Evolutionary conservation across 2,888 invertebrate species (phyloP), one percentile per base, ranked within the genome.

Genomic region (Merodon equestris): DNA sequence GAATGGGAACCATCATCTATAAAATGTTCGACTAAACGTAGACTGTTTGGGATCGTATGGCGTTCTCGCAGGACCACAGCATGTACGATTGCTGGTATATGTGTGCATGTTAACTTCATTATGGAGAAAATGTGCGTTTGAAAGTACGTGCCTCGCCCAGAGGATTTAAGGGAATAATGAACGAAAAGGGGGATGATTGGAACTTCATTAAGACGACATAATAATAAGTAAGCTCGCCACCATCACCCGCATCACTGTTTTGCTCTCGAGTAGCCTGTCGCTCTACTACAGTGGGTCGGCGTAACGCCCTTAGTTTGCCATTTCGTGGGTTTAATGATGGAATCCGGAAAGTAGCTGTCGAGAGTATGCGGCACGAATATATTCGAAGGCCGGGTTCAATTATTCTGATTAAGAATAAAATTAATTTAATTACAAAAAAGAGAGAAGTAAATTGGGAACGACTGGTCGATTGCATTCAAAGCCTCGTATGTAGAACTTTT

Each of bases 181-280:
- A 79, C 73, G 72, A 10, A 74, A 79, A 79, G 70, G 27, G 79
- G 79, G 79, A 79, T 79, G 79, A 74, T 79, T 79, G 68, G 74
- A 79, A 79, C 79, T 79, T 79, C 79, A 79, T 79, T 79, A 79
- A 79, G 79, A 70, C 68, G 74, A 79, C 74, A 79, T 79, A 79
- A 79, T 79, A 79, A 79, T 74, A 79, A 79, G 79, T 54, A 50
- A 79, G 64, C 68, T 67, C 68, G 34, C 40, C 57, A 53, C 10
- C 45, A n/a, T 15, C 45, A 38, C 42, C 38, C 44, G 14, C 44
- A 53, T 36, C 10, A 17, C 57, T 53, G n/a, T 27, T 27, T 7
- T 27, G 7, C 27, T 7, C 27, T 27, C 27, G 27, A 2, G 7
- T 7, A 4, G 27, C 27, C 27, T 7, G 27, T 27, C 27, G 7